Conservation (phyloP, 64 coral and sea anemone genomes). For the Dendrophyllia cribrosa region DNA sequence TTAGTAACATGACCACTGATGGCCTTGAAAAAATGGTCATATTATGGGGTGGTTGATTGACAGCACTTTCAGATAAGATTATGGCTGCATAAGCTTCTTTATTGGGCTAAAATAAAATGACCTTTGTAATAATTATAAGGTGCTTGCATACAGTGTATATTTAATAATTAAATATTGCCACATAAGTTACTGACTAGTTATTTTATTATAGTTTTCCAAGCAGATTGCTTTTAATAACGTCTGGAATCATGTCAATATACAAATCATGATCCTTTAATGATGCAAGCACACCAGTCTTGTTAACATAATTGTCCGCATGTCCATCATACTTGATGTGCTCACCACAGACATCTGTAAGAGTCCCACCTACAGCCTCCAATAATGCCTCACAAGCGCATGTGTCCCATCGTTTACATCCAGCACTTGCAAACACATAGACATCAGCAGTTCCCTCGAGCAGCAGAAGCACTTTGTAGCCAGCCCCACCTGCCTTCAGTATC, state of each 20-base stretch:
- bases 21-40: too few relatives aligned
- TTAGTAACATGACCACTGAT: too few relatives aligned
- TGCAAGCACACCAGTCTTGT: slow-evolving; percentile 84
- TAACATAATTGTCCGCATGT: slow-evolving; percentile 72
- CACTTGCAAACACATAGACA: slow-evolving; percentile 95
- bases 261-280: slow-evolving; percentile 72
- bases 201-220: slow-evolving; percentile 1
- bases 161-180: too few relatives aligned
- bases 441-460: slow-evolving; percentile 91
- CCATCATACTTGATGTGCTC: slow-evolving; percentile 82
- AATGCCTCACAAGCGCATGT: slow-evolving; percentile 95
- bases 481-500: slow-evolving; percentile 83
- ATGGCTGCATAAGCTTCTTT: too few relatives aligned
- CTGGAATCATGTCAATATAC: slow-evolving; percentile 81
- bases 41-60: too few relatives aligned
- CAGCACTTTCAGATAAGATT: too few relatives aligned
- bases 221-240: slow-evolving; percentile 69
- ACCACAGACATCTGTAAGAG: slow-evolving; percentile 86
- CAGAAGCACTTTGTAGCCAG: slow-evolving; percentile 89
- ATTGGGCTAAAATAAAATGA: too few relatives aligned
- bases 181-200: too few relatives aligned
- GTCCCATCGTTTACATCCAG: slow-evolving; percentile 94
- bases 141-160: too few relatives aligned
- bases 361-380: slow-evolving; percentile 82
- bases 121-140: too few relatives aligned